Conservation (phyloP, 2,113 vertebrate species). For the Gnathonemus echidnorhynchus region DNA sequence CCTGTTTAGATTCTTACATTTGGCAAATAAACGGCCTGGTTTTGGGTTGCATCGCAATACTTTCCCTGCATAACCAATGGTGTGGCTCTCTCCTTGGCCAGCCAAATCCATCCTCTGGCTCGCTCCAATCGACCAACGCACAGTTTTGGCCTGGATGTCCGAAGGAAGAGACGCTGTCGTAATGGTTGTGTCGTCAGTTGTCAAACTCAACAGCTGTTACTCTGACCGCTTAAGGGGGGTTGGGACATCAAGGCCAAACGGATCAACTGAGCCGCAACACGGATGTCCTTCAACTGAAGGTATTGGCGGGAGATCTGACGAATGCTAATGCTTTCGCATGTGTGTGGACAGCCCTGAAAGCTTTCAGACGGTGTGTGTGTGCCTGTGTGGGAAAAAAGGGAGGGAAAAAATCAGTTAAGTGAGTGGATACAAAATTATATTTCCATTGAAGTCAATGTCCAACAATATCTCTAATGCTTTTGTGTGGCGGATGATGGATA, state of each 20-base stretch:
- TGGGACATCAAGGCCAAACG: slow-evolving; percentile 14
- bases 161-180: background rate
- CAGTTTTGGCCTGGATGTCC: background rate
- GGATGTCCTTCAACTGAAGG: slow-evolving; percentile 52
- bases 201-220: slow-evolving; percentile 37
- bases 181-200: background rate
- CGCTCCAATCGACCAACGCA: background rate
- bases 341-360: slow-evolving; percentile 32
- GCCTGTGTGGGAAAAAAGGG: slow-evolving; percentile 29
- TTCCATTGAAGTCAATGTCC: slow-evolving; percentile 45
- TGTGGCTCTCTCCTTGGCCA: background rate
- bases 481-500: slow-evolving; percentile 44
- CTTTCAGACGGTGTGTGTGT: slow-evolving; percentile 13
- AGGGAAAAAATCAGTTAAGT: slow-evolving; percentile 49
- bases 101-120: background rate
- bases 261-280: slow-evolving; percentile 18
- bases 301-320: slow-evolving; percentile 43
- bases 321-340: slow-evolving; percentile 56
- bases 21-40: slow-evolving; percentile 12
- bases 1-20: background rate
- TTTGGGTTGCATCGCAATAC: slow-evolving; percentile 26
- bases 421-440: slow-evolving; percentile 46
- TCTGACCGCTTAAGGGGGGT: slow-evolving; percentile 17
- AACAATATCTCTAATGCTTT: slow-evolving; percentile 42
- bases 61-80: slow-evolving; percentile 36